These are phyloP conservation scores for Hyposoter dolosus DNA, from an alignment of 2,888 invertebrate genomes.

Conservation along the genomic window DNA sequence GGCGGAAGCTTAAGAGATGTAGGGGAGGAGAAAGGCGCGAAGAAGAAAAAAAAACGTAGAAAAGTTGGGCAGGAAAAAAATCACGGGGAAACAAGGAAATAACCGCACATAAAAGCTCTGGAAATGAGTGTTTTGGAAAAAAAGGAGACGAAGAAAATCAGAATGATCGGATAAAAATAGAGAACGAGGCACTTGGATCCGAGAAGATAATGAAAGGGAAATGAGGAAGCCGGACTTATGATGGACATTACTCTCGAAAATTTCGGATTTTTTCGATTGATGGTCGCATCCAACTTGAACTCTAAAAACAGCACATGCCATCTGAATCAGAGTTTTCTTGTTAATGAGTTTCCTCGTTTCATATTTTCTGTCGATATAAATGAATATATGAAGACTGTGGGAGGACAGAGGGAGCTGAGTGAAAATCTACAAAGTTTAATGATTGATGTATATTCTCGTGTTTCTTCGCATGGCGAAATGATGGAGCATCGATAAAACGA, in stretches of 20 bases:
- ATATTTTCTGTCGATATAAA: slow-evolving; percentile 64
- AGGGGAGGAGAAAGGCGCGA: slow-evolving; percentile 73
- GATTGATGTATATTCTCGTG: slow-evolving; percentile 71
- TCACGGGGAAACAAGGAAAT: slow-evolving; percentile 55
- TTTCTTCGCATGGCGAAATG: slow-evolving; percentile 81
- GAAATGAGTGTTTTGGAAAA: slow-evolving; percentile 32
- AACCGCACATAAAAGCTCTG: slow-evolving; percentile 42
- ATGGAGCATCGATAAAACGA: slow-evolving; percentile 77
- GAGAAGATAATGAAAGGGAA: not conserved
- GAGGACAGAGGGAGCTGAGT: slow-evolving; percentile 51
- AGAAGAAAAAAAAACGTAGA: slow-evolving; percentile 71
- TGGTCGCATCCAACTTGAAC: not conserved
- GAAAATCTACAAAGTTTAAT: slow-evolving; percentile 30
- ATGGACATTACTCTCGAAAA: slow-evolving; percentile 1
- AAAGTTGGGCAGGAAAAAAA: slow-evolving; percentile 52
- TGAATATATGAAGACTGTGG: slow-evolving; percentile 76
- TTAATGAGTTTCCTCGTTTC: not conserved
- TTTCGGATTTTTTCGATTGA: not conserved
- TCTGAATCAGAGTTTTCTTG: too few species aligned
- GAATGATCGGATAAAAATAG: slow-evolving; percentile 21
- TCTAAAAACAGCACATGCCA: not conserved
- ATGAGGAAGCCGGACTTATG: not conserved
- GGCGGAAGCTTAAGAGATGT: slow-evolving; percentile 48
- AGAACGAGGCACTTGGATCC: not conserved
- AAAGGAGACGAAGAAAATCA: slow-evolving; percentile 6